Conservation (phyloP, 2,797 vertebrate species). For the Falco berigora region DNA sequence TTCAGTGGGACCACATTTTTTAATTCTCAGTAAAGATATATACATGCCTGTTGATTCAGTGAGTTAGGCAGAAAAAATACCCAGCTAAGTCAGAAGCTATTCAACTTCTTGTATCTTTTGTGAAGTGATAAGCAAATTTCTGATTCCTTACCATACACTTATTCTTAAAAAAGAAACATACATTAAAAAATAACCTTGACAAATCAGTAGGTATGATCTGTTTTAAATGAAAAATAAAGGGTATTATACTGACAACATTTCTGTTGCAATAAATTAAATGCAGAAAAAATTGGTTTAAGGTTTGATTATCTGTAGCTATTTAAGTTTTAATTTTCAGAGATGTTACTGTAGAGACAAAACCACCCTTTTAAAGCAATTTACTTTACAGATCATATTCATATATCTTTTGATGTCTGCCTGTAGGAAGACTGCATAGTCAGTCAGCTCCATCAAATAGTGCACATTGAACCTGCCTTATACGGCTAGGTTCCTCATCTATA, state of each 20-base stretch:
- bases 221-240: not conserved
- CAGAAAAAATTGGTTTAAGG: not conserved
- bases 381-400: not conserved
- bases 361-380: not conserved
- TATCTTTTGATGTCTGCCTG: not conserved
- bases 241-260: not conserved
- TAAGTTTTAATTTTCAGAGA: not conserved
- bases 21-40: not conserved
- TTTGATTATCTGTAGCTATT: not conserved
- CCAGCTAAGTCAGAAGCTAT: not conserved
- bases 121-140: not conserved
- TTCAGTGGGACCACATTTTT: not conserved
- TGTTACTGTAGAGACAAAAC: not conserved
- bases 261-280: not conserved
- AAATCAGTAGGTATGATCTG: not conserved
- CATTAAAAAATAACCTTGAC: not conserved
- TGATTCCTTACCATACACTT: not conserved
- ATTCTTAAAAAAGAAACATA: not conserved
- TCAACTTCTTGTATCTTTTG: not conserved
- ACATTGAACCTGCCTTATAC: not conserved
- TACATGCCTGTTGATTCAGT: not conserved
- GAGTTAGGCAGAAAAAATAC: not conserved
- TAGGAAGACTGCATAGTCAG: not conserved
- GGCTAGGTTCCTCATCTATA: not conserved
- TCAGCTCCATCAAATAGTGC: not conserved